Conservation (phyloP, 2,888 invertebrate genomes). For the Synergus itoensis region DNA sequence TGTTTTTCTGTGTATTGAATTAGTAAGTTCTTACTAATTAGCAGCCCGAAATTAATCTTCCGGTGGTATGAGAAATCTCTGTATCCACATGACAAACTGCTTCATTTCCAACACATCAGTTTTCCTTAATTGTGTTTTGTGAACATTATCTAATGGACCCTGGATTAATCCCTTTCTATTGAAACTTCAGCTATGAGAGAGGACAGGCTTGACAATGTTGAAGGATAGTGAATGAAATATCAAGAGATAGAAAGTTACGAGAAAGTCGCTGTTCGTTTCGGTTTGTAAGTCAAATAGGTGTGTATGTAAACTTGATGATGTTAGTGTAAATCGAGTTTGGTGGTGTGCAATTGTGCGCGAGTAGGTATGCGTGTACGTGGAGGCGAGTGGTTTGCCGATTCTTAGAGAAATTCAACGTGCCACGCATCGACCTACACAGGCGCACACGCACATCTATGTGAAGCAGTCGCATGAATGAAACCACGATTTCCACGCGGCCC, state of each 20-base stretch:
- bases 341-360: conserved; percentile 45
- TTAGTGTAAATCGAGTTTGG: conserved; percentile 28
- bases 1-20: no score
- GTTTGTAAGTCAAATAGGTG: conserved; percentile 56
- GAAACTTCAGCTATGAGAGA: neutral
- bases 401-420: conserved; percentile 38
- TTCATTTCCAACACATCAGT: neutral
- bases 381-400: conserved; percentile 47
- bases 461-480: conserved; percentile 72
- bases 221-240: conserved; percentile 66
- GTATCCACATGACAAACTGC: neutral
- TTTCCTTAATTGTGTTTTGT: neutral
- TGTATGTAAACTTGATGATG: conserved; percentile 22
- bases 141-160: neutral
- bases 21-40: no score
- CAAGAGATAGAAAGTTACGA: conserved; percentile 70
- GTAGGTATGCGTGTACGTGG: conserved; percentile 49
- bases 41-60: neutral
- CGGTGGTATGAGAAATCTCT: neutral
- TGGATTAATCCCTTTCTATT: neutral
- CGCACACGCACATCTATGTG: conserved; percentile 52
- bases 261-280: conserved; percentile 65
- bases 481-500: conserved; percentile 68
- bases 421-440: conserved; percentile 39
- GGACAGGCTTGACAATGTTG: conserved; percentile 48